These are phyloP conservation scores for Ascidia mentula DNA, from an alignment of 23 tunicate species.

Conservation along the genomic window DNA sequence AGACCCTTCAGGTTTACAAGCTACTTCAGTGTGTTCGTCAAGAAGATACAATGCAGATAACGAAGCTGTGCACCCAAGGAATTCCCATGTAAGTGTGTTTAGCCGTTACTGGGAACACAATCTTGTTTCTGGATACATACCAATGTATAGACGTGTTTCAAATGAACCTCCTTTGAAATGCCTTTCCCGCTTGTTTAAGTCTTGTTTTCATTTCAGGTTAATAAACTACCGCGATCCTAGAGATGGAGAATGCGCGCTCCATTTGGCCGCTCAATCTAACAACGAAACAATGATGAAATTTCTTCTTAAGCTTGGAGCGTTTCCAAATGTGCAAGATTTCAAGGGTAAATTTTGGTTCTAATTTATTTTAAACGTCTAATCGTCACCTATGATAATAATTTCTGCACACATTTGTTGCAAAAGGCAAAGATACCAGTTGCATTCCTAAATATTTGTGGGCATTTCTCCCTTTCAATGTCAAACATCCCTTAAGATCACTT, in stretches of 20 bases:
- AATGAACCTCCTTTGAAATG: not conserved
- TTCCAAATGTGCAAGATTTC: constrained; percentile 89
- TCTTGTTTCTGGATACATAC: not conserved
- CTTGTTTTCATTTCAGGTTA: constrained; percentile 43
- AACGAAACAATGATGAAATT: constrained; percentile 67
- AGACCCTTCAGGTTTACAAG: constrained; percentile 83
- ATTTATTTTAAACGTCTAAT: too few relatives aligned
- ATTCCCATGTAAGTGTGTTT: constrained; percentile 73
- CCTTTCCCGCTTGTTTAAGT: not conserved
- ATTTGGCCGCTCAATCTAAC: constrained; percentile 86
- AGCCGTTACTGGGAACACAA: not conserved
- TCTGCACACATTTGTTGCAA: too few relatives aligned
- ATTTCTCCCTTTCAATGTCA: too few relatives aligned
- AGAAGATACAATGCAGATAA: constrained; percentile 61
- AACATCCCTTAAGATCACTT: too few relatives aligned
- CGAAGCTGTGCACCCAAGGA: constrained; percentile 77
- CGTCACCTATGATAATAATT: too few relatives aligned
- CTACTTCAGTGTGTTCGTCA: constrained; percentile 78
- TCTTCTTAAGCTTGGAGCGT: constrained; percentile 65
- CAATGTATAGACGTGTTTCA: not conserved
- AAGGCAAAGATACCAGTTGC: too few relatives aligned
- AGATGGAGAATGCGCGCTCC: constrained; percentile 86
- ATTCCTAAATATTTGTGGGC: too few relatives aligned
- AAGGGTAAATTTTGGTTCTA: too few relatives aligned
- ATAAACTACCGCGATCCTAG: constrained; percentile 84